Evolutionary conservation across 2,797 vertebrate species (phyloP).

Genomic region (Champsocephalus gunnari): DNA sequence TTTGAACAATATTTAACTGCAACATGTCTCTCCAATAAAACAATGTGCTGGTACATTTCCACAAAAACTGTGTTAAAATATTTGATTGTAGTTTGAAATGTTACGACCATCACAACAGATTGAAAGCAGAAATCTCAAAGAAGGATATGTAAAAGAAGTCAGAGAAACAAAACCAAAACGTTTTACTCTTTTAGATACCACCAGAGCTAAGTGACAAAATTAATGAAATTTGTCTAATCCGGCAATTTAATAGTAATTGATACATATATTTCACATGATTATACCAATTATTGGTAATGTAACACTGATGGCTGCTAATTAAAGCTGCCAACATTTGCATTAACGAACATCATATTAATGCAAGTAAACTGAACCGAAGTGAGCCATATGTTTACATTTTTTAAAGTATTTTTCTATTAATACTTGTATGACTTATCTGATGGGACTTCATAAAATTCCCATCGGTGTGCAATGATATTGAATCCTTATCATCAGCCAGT

Average conservation of each 20-base stretch:
- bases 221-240: not conserved
- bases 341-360: constrained; percentile 10
- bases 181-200: not conserved
- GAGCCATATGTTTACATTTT: constrained; percentile 19
- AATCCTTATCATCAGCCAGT: constrained; percentile 33
- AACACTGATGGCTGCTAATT: constrained; percentile 1
- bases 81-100: not conserved
- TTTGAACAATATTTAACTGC: not conserved
- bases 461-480: constrained; percentile 26
- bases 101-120: not conserved
- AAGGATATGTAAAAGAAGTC: not conserved
- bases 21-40: not conserved
- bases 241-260: not conserved
- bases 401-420: constrained; percentile 7
- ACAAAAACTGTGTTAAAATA: too few species aligned
- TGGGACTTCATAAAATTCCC: constrained; percentile 24
- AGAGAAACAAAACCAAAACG: not conserved
- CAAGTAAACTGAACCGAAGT: constrained; percentile 16
- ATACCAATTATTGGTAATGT: not conserved
- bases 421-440: constrained; percentile 16
- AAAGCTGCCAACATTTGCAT: constrained; percentile 4
- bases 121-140: not conserved
- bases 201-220: not conserved
- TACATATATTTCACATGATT: not conserved
- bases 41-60: not conserved